A percentile compares a stretch with the other conserved stretches of the same genome.
phyloP scores from a whole-genome alignment of 1,140 invertebrate species.

The Rhagoletis zephyria region DNA sequence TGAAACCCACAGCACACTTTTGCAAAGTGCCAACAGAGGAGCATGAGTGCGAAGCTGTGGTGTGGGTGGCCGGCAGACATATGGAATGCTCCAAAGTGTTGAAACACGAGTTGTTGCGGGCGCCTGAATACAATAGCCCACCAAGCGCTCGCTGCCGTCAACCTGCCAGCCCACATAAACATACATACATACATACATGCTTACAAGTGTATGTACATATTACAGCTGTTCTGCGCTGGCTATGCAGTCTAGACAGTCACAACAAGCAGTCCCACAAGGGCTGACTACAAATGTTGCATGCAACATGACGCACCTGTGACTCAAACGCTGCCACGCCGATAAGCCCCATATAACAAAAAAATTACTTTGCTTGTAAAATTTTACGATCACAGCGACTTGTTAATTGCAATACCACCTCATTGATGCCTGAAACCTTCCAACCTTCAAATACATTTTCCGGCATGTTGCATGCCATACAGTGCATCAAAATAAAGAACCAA shows the following conservation, averaged over 20 bases:
- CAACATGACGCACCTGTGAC: background rate
- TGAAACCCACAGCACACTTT: background rate
- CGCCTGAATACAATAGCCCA: background rate
- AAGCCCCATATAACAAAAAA: background rate
- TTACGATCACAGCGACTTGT: slow-evolving; percentile 19
- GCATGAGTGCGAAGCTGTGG: no score
- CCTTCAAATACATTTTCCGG: background rate
- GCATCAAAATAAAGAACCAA: background rate
- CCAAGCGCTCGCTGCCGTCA: background rate
- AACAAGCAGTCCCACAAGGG: background rate
- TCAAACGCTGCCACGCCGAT: background rate
- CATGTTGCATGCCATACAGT: background rate
- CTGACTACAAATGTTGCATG: slow-evolving; percentile 11
- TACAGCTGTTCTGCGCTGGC: background rate
- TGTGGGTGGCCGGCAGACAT: slow-evolving; percentile 39
- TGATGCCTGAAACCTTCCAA: background rate
- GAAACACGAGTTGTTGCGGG: background rate
- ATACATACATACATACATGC: no score
- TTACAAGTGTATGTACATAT: no score
- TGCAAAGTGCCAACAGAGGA: no score
- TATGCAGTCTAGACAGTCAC: background rate
- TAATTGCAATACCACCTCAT: slow-evolving; percentile 24
- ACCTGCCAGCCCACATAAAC: background rate
- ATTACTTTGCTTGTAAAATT: slow-evolving; percentile 5
- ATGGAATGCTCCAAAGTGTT: slow-evolving; percentile 9